Percentiles rank a stretch among this genome's conserved stretches.
Evolutionary conservation across 2,797 vertebrate species (phyloP).

Genomic region (Potorous gilbertii): DNA sequence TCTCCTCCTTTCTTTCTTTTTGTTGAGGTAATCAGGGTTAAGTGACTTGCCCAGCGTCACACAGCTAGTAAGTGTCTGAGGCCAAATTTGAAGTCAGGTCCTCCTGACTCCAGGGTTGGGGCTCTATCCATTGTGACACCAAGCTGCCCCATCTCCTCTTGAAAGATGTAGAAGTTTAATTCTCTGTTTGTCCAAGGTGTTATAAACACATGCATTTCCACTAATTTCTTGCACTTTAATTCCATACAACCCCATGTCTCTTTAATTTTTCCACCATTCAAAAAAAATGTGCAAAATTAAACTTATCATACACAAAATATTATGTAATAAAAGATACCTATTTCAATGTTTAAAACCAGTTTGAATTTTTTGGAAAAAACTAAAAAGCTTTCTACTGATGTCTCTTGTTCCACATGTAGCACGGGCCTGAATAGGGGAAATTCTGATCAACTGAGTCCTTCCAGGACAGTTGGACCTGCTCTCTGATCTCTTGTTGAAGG

Average conservation of each 20-base stretch:
- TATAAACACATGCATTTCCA: background rate
- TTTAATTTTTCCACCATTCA: slow-evolving; percentile 13
- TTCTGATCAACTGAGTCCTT: background rate
- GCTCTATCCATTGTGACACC: background rate
- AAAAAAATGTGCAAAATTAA: slow-evolving; percentile 17
- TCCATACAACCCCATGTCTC: background rate
- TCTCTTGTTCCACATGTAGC: slow-evolving; percentile 31
- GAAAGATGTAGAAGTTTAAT: slow-evolving; percentile 24
- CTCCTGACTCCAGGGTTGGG: background rate
- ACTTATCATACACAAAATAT: background rate
- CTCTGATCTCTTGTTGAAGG: background rate
- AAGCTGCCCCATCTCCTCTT: background rate
- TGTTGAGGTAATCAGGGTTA: background rate
- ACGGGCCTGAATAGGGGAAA: background rate
- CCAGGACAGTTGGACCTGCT: background rate
- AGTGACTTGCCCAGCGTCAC: background rate
- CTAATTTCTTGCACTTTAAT: background rate
- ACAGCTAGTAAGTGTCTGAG: background rate
- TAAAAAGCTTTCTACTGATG: slow-evolving; percentile 12
- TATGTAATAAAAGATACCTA: background rate
- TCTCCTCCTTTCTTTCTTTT: background rate
- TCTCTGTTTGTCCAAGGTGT: background rate
- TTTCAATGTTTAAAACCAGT: slow-evolving; percentile 39
- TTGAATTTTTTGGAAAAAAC: slow-evolving; percentile 46
- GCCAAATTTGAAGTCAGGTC: background rate